Conservation (phyloP, 2,888 invertebrate genomes). For the Cataglyphis albicans region DNA sequence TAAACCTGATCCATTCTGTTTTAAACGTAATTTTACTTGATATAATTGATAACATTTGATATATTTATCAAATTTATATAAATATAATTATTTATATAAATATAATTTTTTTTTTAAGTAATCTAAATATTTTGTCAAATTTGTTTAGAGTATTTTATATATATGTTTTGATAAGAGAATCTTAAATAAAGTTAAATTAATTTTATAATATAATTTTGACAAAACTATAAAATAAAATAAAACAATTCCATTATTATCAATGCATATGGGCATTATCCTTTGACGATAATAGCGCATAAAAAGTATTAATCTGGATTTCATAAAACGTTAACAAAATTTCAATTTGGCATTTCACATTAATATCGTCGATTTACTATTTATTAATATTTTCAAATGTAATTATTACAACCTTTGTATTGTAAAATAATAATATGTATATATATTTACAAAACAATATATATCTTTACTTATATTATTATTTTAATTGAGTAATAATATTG, state of each 20-base stretch:
- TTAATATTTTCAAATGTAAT: neutral
- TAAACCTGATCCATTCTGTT: neutral
- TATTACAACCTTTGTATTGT: neutral
- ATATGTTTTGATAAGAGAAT: neutral
- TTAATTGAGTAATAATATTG: neutral
- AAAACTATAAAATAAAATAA: neutral
- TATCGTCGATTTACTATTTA: neutral
- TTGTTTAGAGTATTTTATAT: neutral
- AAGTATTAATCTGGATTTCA: neutral
- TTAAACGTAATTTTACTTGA: neutral
- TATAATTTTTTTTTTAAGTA: neutral
- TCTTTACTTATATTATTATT: neutral
- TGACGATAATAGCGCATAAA: neutral
- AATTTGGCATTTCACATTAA: neutral
- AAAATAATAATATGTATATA: neutral
- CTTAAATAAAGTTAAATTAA: neutral
- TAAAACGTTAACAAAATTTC: neutral
- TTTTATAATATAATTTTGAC: neutral
- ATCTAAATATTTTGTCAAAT: constrained; percentile 7
- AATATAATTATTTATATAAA: neutral
- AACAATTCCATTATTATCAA: neutral
- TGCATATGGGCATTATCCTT: neutral
- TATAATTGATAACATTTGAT: neutral
- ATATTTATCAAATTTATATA: neutral
- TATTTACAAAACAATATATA: neutral